phyloP scores from a whole-genome alignment of 1,140 invertebrate species.

The Drosophila pandora region DNA sequence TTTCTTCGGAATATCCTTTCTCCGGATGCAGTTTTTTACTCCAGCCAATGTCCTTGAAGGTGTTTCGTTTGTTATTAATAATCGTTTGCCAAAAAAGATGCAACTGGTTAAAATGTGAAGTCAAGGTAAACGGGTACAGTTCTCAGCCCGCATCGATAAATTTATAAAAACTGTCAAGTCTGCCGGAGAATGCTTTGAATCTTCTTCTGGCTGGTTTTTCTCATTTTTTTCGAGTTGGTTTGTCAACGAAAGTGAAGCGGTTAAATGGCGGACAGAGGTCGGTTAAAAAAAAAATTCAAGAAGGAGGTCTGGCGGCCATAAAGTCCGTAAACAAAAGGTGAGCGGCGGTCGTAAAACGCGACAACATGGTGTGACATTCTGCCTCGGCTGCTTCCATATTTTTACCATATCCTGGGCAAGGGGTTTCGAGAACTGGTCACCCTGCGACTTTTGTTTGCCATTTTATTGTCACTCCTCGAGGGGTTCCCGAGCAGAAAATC shows the following conservation, averaged over 20 bases:
- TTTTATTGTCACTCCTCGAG: constrained; percentile 72
- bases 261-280: constrained; percentile 43
- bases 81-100: constrained; percentile 24
- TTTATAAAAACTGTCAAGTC: constrained; percentile 1
- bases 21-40: constrained; percentile 35
- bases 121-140: constrained; percentile 58
- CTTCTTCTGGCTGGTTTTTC: constrained; percentile 23
- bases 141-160: background rate
- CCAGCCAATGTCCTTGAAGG: constrained; percentile 45
- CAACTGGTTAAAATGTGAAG: constrained; percentile 42
- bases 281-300: constrained; percentile 3
- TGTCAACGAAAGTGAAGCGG: constrained; percentile 67
- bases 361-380: constrained; percentile 80
- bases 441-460: constrained; percentile 73
- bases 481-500: constrained; percentile 70
- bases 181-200: constrained; percentile 19
- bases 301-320: constrained; percentile 56
- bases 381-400: constrained; percentile 65
- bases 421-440: constrained; percentile 44
- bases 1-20: constrained; percentile 61
- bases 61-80: constrained; percentile 14
- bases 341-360: constrained; percentile 72
- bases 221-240: background rate
- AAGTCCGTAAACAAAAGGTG: constrained; percentile 74
- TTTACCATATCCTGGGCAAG: constrained; percentile 51